phyloP scores from a whole-genome alignment of 2,888 invertebrate species.

The Spialia ferax region DNA sequence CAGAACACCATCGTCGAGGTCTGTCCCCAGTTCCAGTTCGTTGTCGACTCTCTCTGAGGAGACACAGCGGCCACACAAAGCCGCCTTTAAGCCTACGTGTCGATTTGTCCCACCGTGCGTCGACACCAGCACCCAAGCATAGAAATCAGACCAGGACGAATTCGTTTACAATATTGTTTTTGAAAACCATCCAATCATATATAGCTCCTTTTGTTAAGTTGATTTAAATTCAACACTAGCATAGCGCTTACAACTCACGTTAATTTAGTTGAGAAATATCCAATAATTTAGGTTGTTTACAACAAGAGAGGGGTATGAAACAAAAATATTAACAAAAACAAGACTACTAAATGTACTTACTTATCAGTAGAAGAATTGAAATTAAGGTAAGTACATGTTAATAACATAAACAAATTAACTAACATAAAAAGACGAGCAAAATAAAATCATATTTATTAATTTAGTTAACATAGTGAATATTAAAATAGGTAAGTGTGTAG shows the following conservation, averaged over 20 bases:
- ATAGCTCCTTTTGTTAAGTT: conserved; percentile 17
- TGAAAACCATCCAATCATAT: conserved; percentile 18
- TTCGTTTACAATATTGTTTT: conserved; percentile 42
- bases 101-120: conserved; percentile 64
- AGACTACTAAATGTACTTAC: not conserved
- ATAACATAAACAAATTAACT: not conserved
- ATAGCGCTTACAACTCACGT: conserved; percentile 44
- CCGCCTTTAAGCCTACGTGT: conserved; percentile 85
- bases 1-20: conserved; percentile 93
- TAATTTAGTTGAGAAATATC: not conserved
- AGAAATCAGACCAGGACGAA: conserved; percentile 81
- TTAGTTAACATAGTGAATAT: not conserved
- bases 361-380: not conserved
- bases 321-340: not conserved
- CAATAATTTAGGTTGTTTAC: too few species aligned
- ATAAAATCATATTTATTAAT: not conserved
- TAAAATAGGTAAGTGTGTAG: too few species aligned
- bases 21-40: conserved; percentile 88
- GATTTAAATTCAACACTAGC: conserved; percentile 31
- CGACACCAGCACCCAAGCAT: conserved; percentile 79
- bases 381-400: not conserved
- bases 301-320: not conserved
- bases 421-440: not conserved
- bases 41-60: conserved; percentile 89
- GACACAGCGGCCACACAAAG: conserved; percentile 89